Evolutionary conservation across 1,140 invertebrate genomes (phyloP).

Genomic region (Anastrepha obliqua): DNA sequence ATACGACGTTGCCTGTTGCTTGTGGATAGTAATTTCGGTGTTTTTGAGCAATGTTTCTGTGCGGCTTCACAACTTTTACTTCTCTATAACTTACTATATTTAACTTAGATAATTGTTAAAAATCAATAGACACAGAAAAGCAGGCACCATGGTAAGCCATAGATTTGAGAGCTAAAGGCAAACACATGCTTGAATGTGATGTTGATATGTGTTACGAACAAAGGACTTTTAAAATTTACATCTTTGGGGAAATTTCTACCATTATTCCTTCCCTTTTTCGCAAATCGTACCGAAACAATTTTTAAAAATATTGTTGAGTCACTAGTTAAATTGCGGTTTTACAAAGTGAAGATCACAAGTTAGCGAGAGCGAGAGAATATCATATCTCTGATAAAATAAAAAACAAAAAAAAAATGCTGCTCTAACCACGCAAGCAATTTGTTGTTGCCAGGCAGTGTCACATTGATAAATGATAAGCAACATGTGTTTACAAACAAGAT

Average conservation of each 20-base stretch:
- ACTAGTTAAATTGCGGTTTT: background rate
- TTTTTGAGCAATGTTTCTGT: background rate
- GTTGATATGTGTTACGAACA: background rate
- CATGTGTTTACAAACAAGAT: background rate
- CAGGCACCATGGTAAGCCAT: too few relatives aligned
- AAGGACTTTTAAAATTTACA: background rate
- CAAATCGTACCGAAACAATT: background rate
- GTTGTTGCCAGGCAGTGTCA: constrained; percentile 27
- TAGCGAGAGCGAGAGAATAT: constrained; percentile 1
- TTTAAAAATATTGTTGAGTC: background rate
- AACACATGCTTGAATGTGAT: too few relatives aligned
- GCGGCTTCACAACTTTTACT: background rate
- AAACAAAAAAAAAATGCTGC: background rate
- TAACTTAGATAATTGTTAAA: background rate
- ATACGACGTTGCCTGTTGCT: background rate
- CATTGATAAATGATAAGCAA: constrained; percentile 51
- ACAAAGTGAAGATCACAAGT: constrained; percentile 15
- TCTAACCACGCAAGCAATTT: background rate
- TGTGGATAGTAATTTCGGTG: background rate
- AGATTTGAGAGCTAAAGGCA: too few relatives aligned
- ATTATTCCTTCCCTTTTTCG: background rate
- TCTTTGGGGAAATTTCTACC: background rate
- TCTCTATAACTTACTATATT: background rate
- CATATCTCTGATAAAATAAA: background rate
- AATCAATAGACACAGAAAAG: background rate